Conservation (phyloP, 2,797 vertebrate genomes). For the Myotis planiceps region DNA sequence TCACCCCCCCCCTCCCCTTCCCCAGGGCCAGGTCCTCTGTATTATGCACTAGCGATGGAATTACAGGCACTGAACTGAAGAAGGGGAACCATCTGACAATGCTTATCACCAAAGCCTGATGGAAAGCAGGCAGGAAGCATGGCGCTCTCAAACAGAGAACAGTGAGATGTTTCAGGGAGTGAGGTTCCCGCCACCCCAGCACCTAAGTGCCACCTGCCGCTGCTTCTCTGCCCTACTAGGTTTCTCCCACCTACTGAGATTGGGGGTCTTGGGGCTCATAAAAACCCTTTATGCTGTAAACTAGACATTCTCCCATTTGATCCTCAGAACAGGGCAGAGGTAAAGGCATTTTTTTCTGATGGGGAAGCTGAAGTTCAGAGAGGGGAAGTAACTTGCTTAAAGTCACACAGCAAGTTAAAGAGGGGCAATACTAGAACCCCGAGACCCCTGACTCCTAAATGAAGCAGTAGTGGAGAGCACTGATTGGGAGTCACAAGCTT, state of each 20-base stretch:
- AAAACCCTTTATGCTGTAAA: neutral
- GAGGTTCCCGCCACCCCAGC: fast-evolving
- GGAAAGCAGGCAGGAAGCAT: neutral
- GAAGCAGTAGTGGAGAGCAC: neutral
- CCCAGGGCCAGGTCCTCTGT: neutral
- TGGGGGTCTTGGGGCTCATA: neutral
- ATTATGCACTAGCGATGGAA: too few relatives aligned
- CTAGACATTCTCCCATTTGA: neutral
- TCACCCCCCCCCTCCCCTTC: fast-evolving
- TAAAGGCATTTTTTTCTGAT: neutral
- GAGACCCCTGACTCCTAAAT: neutral
- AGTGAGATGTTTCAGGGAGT: neutral
- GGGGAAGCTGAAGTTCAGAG: neutral
- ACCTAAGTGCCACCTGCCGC: neutral
- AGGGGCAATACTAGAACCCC: neutral
- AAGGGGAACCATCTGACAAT: neutral
- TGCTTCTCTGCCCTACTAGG: neutral
- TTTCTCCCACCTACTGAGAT: neutral
- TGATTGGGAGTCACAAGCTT: neutral
- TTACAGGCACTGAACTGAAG: neutral
- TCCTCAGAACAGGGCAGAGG: neutral
- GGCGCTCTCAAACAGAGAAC: neutral
- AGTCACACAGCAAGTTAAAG: neutral
- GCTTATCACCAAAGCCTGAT: neutral
- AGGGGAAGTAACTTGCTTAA: neutral